These are phyloP conservation scores for Tragulus kanchil DNA, from an alignment of 2,113 vertebrate genomes.

Conservation along the genomic window DNA sequence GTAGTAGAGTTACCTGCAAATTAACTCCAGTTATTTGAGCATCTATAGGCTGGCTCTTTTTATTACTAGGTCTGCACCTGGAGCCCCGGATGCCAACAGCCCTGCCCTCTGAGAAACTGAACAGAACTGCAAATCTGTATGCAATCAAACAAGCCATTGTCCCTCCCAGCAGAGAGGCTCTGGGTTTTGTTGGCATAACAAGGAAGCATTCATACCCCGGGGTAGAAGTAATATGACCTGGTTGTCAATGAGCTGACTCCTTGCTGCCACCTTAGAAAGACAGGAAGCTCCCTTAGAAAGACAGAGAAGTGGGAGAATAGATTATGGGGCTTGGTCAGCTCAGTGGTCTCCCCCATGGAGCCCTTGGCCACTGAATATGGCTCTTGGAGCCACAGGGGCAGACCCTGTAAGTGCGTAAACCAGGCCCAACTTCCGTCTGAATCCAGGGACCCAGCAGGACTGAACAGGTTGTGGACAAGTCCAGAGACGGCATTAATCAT, in stretches of 20 bases:
- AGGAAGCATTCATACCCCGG: conserved; percentile 11
- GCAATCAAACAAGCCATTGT: conserved; percentile 42
- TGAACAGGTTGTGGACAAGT: background rate
- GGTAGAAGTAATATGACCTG: conserved; percentile 25
- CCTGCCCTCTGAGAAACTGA: background rate
- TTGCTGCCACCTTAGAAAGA: background rate
- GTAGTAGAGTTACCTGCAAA: conserved; percentile 1
- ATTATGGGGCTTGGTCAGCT: background rate
- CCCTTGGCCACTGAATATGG: background rate
- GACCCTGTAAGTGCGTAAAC: background rate
- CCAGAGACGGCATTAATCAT: conserved; percentile 28
- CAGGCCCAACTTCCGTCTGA: conserved; percentile 24
- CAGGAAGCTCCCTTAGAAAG: background rate
- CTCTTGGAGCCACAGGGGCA: background rate
- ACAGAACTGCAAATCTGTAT: background rate
- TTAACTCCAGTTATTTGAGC: conserved; percentile 1
- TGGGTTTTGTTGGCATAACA: conserved; percentile 49
- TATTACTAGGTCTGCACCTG: background rate
- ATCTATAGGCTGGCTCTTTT: background rate
- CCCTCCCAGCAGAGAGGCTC: background rate
- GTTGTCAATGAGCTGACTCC: background rate
- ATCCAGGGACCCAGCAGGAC: background rate
- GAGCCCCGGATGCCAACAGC: background rate
- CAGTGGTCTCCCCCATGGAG: background rate
- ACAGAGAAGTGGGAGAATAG: background rate